Conservation (phyloP, 2,113 vertebrate species). For the Boulengeromyrus knoepffleri region DNA sequence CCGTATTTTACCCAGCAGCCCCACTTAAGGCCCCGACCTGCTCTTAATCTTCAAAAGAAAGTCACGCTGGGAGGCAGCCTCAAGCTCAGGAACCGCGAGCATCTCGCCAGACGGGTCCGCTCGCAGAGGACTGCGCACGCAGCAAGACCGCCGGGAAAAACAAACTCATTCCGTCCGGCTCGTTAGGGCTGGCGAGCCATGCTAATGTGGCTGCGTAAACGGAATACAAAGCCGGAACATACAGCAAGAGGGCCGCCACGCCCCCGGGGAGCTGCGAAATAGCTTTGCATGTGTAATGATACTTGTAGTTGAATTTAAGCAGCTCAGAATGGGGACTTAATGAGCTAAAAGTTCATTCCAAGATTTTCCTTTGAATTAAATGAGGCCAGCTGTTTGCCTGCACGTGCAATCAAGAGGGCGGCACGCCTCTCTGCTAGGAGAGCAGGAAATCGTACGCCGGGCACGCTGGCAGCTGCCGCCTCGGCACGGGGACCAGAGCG, state of each 20-base stretch:
- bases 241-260: not conserved
- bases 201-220: slow-evolving; percentile 2
- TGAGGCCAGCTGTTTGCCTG: slow-evolving; percentile 1
- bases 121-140: not conserved
- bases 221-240: not conserved
- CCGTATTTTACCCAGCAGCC: not conserved
- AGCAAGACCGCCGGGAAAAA: not conserved
- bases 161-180: not conserved
- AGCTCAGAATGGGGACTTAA: slow-evolving; percentile 6
- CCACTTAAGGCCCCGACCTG: not conserved
- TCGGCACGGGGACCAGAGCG: not conserved
- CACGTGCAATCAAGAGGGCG: not conserved
- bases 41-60: not conserved
- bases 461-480: not conserved
- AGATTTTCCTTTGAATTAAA: not conserved
- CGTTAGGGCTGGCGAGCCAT: not conserved
- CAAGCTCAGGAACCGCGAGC: not conserved
- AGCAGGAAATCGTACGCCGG: not conserved
- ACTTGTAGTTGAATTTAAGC: slow-evolving; percentile 14
- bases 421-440: not conserved
- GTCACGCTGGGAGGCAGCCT: not conserved
- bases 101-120: not conserved
- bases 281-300: slow-evolving; percentile 15
- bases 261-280: not conserved
- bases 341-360: slow-evolving; percentile 10